Base-by-base conservation (phyloP, 2,113 vertebrate species). In the Leucosticte australis region DNA sequence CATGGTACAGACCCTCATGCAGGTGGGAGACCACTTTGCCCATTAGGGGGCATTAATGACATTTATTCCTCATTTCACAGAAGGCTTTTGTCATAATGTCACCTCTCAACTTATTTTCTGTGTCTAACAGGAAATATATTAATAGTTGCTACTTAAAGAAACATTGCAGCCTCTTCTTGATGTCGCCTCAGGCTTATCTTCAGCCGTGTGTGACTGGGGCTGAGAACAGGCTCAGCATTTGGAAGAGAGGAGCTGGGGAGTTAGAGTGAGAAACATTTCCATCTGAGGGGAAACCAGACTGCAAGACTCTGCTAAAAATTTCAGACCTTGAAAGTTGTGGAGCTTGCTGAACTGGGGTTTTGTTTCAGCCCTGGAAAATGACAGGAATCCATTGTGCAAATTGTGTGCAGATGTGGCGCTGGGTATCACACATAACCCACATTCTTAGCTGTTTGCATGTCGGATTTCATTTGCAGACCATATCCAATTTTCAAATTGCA, bases 331-430 rank as follows among this genome's bases (percentile, higher is more conserved):
- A 55, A 60, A 82, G 30, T 22, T 46, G 64, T 47, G 44, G 63
- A 49, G 24, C 35, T 91, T 80, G 46, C 46, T 80, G 90, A 88
- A 91, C 56, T 11, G 2, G 71, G 53, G 68, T 86, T 85, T 96
- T 96, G 56, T 93, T 96, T 94, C 88, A 93, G 53, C 52, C 37
- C 50, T 0, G 1, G 88, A 96, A 96, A 96, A 97, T 78, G 83
- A 81, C 79, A 95, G 64, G 90, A 96, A 96, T 96, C 52, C 33
- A 75, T 92, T 87, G 80, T 84, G 73, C 41, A 96, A 96, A 95
- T 96, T 86, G 20, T 73, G 60, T 84, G 69, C 94, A 97, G 96
- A 94, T 96, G 92, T 89, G 62, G 73, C 41, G 37, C 44, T 83
- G 60, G 52, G 53, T 86, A 83, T 92, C 44, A 0, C 88, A 87